Percentiles rank a stretch among this genome's conserved stretches.
These are phyloP conservation scores for Eupelmus urozonus DNA, from an alignment of 2,888 invertebrate genomes.

Conservation along the genomic window DNA sequence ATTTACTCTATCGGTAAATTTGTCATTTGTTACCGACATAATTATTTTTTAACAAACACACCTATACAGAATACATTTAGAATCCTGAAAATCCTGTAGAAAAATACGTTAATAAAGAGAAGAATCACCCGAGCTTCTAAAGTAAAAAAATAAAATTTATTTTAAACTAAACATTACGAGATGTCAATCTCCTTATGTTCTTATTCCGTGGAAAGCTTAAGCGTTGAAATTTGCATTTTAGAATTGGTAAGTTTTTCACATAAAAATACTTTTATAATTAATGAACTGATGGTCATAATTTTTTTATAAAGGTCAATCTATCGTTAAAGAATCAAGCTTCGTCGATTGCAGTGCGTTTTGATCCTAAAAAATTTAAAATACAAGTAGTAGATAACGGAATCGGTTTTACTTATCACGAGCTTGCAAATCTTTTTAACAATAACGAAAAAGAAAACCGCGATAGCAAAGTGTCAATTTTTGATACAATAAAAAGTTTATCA, in stretches of 20 bases:
- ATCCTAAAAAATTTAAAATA: constrained; percentile 81
- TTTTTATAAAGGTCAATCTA: constrained; percentile 82
- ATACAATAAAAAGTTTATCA: constrained; percentile 80
- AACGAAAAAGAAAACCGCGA: neutral
- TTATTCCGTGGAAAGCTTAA: constrained; percentile 32
- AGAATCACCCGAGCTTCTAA: too few relatives aligned
- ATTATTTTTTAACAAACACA: too few relatives aligned
- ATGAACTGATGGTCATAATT: neutral
- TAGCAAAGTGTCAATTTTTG: constrained; percentile 37
- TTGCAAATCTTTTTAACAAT: constrained; percentile 80
- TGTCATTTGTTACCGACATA: too few relatives aligned
- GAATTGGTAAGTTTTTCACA: constrained; percentile 45
- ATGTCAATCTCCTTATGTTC: constrained; percentile 19
- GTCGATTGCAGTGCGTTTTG: constrained; percentile 84
- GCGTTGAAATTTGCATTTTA: constrained; percentile 50
- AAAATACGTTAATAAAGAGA: too few relatives aligned
- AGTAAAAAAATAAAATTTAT: too few relatives aligned
- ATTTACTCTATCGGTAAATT: too few relatives aligned
- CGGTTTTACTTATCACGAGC: constrained; percentile 81
- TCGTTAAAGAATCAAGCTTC: constrained; percentile 85
- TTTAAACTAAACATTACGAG: neutral
- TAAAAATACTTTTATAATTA: constrained; percentile 6
- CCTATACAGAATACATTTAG: too few relatives aligned
- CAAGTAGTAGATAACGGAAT: constrained; percentile 89
- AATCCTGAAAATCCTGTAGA: too few relatives aligned